Conservation (phyloP, 2,113 vertebrate species). For the Brienomyrus longianalis region DNA sequence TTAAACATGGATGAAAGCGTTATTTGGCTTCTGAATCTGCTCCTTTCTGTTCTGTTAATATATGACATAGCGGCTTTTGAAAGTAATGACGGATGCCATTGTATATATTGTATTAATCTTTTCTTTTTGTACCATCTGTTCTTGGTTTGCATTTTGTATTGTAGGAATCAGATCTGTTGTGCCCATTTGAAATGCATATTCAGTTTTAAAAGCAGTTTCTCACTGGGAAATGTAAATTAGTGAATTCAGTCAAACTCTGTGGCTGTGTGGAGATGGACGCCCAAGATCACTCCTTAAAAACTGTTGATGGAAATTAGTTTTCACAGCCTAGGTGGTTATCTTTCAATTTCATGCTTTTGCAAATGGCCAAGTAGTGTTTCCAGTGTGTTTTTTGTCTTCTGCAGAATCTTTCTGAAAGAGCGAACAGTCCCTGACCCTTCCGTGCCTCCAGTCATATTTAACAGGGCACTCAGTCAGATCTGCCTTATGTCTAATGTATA, state of each 20-base stretch:
- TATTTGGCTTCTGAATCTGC: not conserved
- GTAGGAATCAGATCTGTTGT: not conserved
- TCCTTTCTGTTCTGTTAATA: not conserved
- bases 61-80: not conserved
- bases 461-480: constrained; percentile 31
- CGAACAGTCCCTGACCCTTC: constrained; percentile 54
- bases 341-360: not conserved
- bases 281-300: constrained; percentile 34
- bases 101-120: not conserved
- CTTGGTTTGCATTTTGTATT: not conserved
- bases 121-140: not conserved
- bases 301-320: constrained; percentile 39
- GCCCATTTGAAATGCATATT: not conserved
- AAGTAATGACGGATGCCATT: not conserved
- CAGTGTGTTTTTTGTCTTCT: constrained; percentile 52
- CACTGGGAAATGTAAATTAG: not conserved
- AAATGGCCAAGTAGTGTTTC: not conserved
- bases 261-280: not conserved
- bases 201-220: not conserved
- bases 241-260: not conserved
- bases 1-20: not conserved
- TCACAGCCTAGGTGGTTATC: constrained; percentile 11
- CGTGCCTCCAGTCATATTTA: constrained; percentile 61
- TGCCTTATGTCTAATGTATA: not conserved
- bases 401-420: constrained; percentile 63